These are phyloP conservation scores for Caenorhabditis latens DNA, from an alignment of 1,140 invertebrate genomes.

Conservation along the genomic window DNA sequence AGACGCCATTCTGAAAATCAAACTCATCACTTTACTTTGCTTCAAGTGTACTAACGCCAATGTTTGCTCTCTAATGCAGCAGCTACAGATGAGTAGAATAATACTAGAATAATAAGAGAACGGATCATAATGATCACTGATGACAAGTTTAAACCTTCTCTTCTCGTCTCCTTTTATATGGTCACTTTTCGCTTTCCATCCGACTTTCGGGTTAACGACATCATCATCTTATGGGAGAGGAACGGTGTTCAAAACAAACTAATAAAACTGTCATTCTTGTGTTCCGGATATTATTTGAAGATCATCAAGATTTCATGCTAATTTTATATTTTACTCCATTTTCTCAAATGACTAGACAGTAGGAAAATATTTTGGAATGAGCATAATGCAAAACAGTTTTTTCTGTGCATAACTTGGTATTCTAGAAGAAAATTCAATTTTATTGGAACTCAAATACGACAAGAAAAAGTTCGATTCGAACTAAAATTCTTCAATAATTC, in stretches of 20 bases:
- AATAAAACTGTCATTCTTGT: constrained; percentile 17
- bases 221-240: background rate
- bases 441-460: no score
- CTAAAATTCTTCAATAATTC: no score
- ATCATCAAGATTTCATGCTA: no score
- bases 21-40: background rate
- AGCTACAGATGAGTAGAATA: background rate
- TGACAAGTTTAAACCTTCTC: background rate
- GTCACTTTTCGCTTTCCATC: constrained; percentile 21
- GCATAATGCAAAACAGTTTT: no score
- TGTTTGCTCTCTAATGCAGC: constrained; percentile 60
- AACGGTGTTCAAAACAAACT: constrained; percentile 52
- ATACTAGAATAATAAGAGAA: background rate
- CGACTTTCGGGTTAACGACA: constrained; percentile 50
- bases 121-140: constrained; percentile 11
- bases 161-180: constrained; percentile 17
- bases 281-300: constrained; percentile 7
- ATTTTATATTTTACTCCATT: no score
- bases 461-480: no score
- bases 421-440: no score
- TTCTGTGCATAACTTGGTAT: no score
- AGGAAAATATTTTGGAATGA: no score
- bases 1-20: constrained; percentile 72
- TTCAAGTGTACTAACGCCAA: constrained; percentile 66
- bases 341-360: no score